Evolutionary conservation across 1,140 invertebrate genomes (phyloP), one percentile per base, ranked within the genome.

Genomic region (Eupristina koningsbergeri): DNA sequence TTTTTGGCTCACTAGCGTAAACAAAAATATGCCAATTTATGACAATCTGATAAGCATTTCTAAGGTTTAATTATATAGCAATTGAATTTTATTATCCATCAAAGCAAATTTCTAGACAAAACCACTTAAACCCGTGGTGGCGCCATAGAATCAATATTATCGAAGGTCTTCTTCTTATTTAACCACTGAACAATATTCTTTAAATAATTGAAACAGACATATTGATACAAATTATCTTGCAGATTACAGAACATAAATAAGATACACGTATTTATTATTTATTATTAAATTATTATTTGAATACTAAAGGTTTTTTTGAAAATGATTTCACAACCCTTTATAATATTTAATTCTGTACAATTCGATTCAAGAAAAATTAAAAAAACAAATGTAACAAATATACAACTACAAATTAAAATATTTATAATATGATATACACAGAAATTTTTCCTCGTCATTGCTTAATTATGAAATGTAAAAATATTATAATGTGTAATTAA

Each of bases 141-240:
- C 71, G 71, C 71, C 69, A 64, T 19, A 64, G 13, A 0, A 75
- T 81, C 36, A 75, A 81, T 81, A 81, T 74, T 81, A 15, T 41
- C 50, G 29, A 29, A 22, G 36, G 34, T 19, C 53, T 78, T 29
- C 47, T 63, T 61, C 34, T 63, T 41, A 29, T 41, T 39, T 26
- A 77, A 29, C n/a, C 7, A 29, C 45, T 3, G 7, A 58, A 53
- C 15, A 53, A 74, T n/a, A 36, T 39, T 76, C 26, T 75, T 61
- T 36, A 53, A 50, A 26, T 76, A 39, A 58, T 53, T 76, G 8
- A 36, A 5, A 50, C 50, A 34, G 22, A n/a, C 29, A 76, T 58
- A 53, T 53, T 53, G 15, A 19, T 9, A 58, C 3, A 26, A 58
- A 58, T 58, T 26, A 58, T 26, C 53, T 58, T 26, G 9, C 7